Evolutionary conservation across 2,888 invertebrate genomes (phyloP).

Genomic region (Tromatobia lineatoria): DNA sequence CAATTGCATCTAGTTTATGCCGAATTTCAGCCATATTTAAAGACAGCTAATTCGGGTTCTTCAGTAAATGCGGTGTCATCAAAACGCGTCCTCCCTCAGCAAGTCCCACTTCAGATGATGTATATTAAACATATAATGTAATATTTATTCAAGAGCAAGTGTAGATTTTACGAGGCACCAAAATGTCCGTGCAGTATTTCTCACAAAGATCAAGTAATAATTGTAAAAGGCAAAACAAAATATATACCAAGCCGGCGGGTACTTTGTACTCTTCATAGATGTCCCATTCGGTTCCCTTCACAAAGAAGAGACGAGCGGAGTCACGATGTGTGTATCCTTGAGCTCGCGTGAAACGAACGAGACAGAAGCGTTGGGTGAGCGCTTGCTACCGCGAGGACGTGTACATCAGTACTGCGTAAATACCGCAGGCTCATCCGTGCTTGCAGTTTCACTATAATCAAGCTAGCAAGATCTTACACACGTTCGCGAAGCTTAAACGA

Average conservation of each 20-base stretch:
- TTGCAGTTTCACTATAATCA: slow-evolving; percentile 36
- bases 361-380: slow-evolving; percentile 17
- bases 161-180: slow-evolving; percentile 51
- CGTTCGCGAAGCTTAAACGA: slow-evolving; percentile 70
- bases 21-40: slow-evolving; percentile 6
- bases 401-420: slow-evolving; percentile 64
- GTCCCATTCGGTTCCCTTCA: slow-evolving; percentile 50
- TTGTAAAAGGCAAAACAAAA: slow-evolving; percentile 31
- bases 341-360: slow-evolving; percentile 57
- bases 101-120: slow-evolving; percentile 32
- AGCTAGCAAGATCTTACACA: slow-evolving; percentile 56
- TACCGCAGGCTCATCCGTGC: slow-evolving; percentile 33
- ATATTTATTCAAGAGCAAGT: slow-evolving; percentile 55
- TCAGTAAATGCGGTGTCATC: slow-evolving; percentile 20
- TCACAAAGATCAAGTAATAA: slow-evolving; percentile 53
- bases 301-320: slow-evolving; percentile 40
- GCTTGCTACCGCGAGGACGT: slow-evolving; percentile 26
- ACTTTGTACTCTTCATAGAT: slow-evolving; percentile 68
- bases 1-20: not conserved
- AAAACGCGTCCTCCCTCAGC: slow-evolving; percentile 14
- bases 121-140: slow-evolving; percentile 8
- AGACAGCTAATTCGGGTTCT: slow-evolving; percentile 21
- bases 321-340: slow-evolving; percentile 11
- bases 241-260: slow-evolving; percentile 42
- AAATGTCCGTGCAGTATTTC: slow-evolving; percentile 46